These are phyloP conservation scores for Puma concolor DNA, from an alignment of 2,113 vertebrate species.

Conservation along the genomic window DNA sequence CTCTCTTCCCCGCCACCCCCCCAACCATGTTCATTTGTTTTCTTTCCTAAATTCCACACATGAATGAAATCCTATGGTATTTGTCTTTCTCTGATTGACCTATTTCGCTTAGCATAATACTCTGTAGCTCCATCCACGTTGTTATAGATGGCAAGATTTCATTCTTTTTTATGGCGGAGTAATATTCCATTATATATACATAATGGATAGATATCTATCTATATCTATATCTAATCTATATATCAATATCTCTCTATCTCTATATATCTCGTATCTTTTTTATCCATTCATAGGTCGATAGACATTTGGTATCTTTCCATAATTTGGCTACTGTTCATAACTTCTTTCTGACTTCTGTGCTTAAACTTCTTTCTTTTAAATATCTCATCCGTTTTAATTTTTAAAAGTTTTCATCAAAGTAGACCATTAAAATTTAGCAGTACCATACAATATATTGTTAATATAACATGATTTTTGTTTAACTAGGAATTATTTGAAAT, in stretches of 20 bases:
- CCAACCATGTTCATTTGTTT: not conserved
- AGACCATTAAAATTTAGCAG: not conserved
- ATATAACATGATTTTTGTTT: constrained; percentile 44
- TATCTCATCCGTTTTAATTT: not conserved
- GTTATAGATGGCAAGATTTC: not conserved
- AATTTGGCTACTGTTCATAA: not conserved
- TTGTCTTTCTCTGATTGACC: not conserved
- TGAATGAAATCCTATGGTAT: not conserved
- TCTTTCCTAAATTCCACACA: not conserved
- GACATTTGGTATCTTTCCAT: not conserved
- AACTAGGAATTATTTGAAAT: constrained; percentile 65
- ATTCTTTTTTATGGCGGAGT: not conserved
- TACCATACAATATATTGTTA: not conserved
- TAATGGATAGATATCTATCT: too few relatives aligned
- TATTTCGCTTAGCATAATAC: not conserved
- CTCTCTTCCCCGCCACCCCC: not conserved
- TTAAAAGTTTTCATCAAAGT: not conserved
- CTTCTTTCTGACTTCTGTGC: not conserved
- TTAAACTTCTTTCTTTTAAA: not conserved
- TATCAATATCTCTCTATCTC: too few relatives aligned
- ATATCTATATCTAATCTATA: too few relatives aligned
- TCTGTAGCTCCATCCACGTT: not conserved
- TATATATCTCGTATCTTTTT: not conserved
- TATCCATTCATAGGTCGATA: not conserved
- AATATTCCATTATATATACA: not conserved